These are phyloP conservation scores for Leptestheria dahalacensis DNA, from an alignment of 1,140 invertebrate species.

Conservation along the genomic window DNA sequence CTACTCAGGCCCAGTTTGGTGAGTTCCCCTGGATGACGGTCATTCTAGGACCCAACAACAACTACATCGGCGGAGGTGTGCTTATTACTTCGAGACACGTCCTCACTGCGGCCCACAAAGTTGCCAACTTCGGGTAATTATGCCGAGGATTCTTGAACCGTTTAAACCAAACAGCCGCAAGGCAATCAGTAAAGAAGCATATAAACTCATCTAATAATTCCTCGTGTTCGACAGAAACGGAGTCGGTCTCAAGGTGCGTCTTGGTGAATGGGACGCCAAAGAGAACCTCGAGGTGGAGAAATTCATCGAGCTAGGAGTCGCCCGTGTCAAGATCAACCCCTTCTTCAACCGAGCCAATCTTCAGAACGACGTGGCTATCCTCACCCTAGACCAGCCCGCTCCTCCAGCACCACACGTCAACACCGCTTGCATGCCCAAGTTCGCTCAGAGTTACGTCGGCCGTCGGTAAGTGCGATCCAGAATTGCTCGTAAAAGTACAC, in stretches of 20 bases:
- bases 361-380: conserved; percentile 49
- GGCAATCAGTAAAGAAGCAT: too few species aligned
- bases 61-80: conserved; percentile 48
- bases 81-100: conserved; percentile 44
- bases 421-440: conserved; percentile 47
- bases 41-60: conserved; percentile 32
- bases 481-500: too few species aligned
- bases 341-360: conserved; percentile 45
- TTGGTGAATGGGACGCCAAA: conserved; percentile 52
- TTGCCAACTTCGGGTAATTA: conserved; percentile 35
- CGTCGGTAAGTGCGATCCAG: conserved; percentile 39
- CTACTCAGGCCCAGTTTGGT: conserved; percentile 24
- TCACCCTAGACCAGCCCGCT: conserved; percentile 39
- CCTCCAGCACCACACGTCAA: conserved; percentile 50
- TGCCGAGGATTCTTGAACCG: not conserved
- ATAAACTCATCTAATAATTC: too few species aligned
- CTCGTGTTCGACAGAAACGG: conserved; percentile 22
- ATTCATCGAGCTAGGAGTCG: conserved; percentile 39
- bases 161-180: too few species aligned
- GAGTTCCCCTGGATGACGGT: conserved; percentile 32
- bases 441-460: conserved; percentile 36
- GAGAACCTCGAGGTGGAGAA: conserved; percentile 40
- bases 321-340: conserved; percentile 43
- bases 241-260: conserved; percentile 37
- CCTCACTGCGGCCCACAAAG: conserved; percentile 50